Percentiles rank a stretch among this genome's conserved stretches.
phyloP scores from a whole-genome alignment of 2,888 invertebrate genomes.

The Alloplasta piceator region DNA sequence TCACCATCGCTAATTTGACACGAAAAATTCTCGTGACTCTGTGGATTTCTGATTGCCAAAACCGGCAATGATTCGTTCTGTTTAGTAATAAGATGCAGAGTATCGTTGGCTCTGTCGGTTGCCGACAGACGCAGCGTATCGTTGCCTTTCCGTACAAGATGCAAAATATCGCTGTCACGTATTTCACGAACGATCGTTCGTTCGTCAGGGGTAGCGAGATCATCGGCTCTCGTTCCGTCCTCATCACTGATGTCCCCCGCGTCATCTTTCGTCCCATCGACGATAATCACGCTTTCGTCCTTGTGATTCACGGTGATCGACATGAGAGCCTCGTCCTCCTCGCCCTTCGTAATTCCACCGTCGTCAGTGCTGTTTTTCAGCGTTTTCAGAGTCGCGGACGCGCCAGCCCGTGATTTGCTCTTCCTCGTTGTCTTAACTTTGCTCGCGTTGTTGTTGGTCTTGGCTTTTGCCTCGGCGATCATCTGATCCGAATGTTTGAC shows the following conservation, averaged over 20 bases:
- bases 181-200: conserved; percentile 62
- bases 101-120: conserved; percentile 70
- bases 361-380: not conserved
- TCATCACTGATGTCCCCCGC: conserved; percentile 24
- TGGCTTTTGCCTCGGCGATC: conserved; percentile 83
- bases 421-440: conserved; percentile 71
- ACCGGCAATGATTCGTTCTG: conserved; percentile 77
- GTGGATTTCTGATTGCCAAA: conserved; percentile 76
- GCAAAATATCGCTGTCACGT: conserved; percentile 70
- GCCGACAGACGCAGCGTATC: conserved; percentile 67
- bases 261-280: conserved; percentile 5
- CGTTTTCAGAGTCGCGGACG: conserved; percentile 40
- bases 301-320: conserved; percentile 68
- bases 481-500: conserved; percentile 85
- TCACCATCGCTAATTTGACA: conserved; percentile 74
- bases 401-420: conserved; percentile 66
- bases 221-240: conserved; percentile 5
- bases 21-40: conserved; percentile 76
- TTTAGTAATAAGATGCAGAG: conserved; percentile 79
- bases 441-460: conserved; percentile 73
- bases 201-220: conserved; percentile 61
- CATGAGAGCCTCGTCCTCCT: conserved; percentile 73
- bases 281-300: not conserved
- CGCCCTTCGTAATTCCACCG: conserved; percentile 60
- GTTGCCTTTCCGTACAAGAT: conserved; percentile 74